These are phyloP conservation scores for Argyrosomus regius DNA, from an alignment of 2,797 vertebrate species.

Conservation along the genomic window DNA sequence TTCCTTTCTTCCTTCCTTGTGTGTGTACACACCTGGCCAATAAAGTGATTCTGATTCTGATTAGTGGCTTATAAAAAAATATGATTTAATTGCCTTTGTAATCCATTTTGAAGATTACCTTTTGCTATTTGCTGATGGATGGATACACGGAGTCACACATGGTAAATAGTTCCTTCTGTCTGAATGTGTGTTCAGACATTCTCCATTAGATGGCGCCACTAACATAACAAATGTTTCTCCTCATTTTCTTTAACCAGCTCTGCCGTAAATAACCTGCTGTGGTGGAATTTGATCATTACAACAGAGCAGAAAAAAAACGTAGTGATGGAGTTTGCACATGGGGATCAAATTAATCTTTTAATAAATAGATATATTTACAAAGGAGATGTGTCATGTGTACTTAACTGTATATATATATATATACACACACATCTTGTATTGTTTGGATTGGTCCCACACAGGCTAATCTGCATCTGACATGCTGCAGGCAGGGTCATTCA, in stretches of 20 bases:
- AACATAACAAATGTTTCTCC: slow-evolving; percentile 22
- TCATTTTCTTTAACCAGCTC: not conserved
- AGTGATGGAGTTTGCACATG: not conserved
- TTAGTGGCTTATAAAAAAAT: not conserved
- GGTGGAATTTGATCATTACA: not conserved
- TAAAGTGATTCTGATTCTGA: not conserved
- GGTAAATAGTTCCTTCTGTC: not conserved
- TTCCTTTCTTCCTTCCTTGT: no score
- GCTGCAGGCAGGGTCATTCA: not conserved
- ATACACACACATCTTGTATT: not conserved
- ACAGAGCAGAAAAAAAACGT: not conserved
- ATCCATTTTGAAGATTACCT: not conserved
- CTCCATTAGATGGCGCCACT: slow-evolving; percentile 68
- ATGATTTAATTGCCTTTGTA: not conserved
- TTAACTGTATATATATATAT: not conserved
- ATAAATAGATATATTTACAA: not conserved
- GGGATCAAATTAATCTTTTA: not conserved
- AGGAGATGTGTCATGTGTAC: not conserved
- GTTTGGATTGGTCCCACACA: not conserved
- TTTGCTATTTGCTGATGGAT: not conserved
- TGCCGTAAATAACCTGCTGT: not conserved
- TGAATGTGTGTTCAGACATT: slow-evolving; percentile 6
- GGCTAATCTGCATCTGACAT: not conserved
- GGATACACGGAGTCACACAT: no score
- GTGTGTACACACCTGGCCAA: no score